phyloP scores from a whole-genome alignment of 53 echinoderm and acorn worm genomes.

The Holothuria scabra region DNA sequence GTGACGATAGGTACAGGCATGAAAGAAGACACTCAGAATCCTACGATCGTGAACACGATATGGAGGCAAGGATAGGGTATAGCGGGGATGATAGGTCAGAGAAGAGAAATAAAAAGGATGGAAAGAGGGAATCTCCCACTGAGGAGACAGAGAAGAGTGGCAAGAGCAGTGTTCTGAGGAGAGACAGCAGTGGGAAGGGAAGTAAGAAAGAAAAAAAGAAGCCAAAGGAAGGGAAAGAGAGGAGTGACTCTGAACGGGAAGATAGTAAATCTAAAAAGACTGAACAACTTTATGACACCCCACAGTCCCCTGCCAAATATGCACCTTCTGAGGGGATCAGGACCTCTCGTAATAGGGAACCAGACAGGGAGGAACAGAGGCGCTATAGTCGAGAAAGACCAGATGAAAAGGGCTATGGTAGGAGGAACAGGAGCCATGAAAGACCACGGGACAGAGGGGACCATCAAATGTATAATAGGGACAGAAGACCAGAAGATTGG shows the following conservation, averaged over 20 bases:
- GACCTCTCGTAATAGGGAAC: not conserved
- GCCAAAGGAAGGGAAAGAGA: slow-evolving; percentile 45
- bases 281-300: not conserved
- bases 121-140: not conserved
- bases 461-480: not conserved
- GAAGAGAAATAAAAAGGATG: not conserved
- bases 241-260: slow-evolving; percentile 57
- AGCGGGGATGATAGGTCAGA: not conserved
- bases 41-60: not conserved
- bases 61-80: too few species aligned
- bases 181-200: not conserved
- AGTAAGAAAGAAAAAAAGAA: slow-evolving; percentile 47
- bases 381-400: not conserved
- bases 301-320: not conserved
- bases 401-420: not conserved
- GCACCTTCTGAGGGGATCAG: not conserved
- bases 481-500: slow-evolving; percentile 12
- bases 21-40: not conserved
- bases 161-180: slow-evolving; percentile 27
- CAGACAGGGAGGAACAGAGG: not conserved
- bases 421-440: slow-evolving; percentile 5
- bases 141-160: not conserved
- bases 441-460: slow-evolving; percentile 16
- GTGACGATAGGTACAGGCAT: not conserved
- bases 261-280: slow-evolving; percentile 36